A percentile compares a stretch with the other conserved stretches of the same genome.
phyloP scores from a whole-genome alignment of 2,113 vertebrate genomes.

The Poicephalus gulielmi region DNA sequence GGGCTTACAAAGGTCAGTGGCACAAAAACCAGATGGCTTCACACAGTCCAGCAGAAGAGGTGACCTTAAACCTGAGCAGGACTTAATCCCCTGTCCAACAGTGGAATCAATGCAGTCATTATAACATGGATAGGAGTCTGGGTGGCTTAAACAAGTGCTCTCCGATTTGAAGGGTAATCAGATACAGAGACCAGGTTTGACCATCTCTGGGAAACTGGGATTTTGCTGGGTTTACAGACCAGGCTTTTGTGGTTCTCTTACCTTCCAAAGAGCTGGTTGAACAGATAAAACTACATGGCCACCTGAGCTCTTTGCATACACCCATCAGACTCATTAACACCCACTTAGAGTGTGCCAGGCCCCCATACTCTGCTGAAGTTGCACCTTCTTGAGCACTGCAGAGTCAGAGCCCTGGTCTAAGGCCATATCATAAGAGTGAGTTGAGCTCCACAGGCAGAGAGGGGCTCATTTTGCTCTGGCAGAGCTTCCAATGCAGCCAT shows the following conservation, averaged over 20 bases:
- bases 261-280: background rate
- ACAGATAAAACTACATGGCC: background rate
- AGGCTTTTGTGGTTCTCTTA: background rate
- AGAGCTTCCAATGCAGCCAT: constrained; percentile 37
- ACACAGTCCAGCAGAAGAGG: background rate
- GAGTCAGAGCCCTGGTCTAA: constrained; percentile 19
- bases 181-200: background rate
- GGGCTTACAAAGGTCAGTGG: constrained; percentile 16
- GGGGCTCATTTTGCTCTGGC: constrained; percentile 16
- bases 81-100: background rate
- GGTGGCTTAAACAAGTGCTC: background rate
- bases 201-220: background rate
- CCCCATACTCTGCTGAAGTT: background rate
- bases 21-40: constrained; percentile 17
- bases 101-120: background rate
- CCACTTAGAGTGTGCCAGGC: background rate
- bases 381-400: background rate
- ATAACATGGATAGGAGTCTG: background rate
- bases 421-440: background rate
- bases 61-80: constrained; percentile 36
- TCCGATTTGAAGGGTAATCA: background rate
- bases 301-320: background rate
- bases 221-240: background rate
- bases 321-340: background rate
- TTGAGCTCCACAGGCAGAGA: background rate